Evolutionary conservation across 1,140 invertebrate genomes (phyloP), one percentile per base, ranked within the genome.

Genomic region (Triops cancriformis): DNA sequence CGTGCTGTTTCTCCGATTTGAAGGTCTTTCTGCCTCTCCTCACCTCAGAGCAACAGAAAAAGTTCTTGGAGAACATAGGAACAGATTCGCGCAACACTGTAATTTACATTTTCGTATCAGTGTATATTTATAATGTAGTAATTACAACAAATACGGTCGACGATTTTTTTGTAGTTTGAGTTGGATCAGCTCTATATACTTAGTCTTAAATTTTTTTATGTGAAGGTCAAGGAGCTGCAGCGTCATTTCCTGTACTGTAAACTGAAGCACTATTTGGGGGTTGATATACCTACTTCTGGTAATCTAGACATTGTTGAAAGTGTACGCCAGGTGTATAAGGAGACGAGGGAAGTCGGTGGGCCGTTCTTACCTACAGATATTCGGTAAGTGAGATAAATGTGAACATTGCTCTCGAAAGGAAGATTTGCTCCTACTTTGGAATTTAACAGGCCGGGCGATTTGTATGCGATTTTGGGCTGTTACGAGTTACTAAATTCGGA

Each of bases 1-100:
- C 91, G 37, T 91, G 92, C 86, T 91, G 91, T 81, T 91, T 94
- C 77, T 88, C 88, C 51, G 95, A 97, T 83, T 85, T 97, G 31
- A 90, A 88, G 79, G 84, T 90, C 1, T 97, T 94, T 83, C 83
- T 94, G 31, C 83, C 80, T 75, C 75, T 85, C 11, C 77, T 87
- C 23, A 31, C 79, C 41, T 42, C 75, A 10, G 75, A 82, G 74
- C 72, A 81, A 72, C 41, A 77, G 11, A 11, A 72, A n/a, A 23
- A 80, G 12, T 81, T 84, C 76, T 72, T 83, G 10, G 80, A 80
- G 43, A 78, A 82, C 7, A 76, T 76, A 6, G n/a, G 41, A 27
- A 23, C 31, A 18, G 76, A 81, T 43, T 75, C 79, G 26, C 81
- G 80, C 31, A 77, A 79, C 14, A 80, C 78, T 14, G 79, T 82